phyloP scores from a whole-genome alignment of 2,113 vertebrate genomes.

The Cyprinodon variegatus region DNA sequence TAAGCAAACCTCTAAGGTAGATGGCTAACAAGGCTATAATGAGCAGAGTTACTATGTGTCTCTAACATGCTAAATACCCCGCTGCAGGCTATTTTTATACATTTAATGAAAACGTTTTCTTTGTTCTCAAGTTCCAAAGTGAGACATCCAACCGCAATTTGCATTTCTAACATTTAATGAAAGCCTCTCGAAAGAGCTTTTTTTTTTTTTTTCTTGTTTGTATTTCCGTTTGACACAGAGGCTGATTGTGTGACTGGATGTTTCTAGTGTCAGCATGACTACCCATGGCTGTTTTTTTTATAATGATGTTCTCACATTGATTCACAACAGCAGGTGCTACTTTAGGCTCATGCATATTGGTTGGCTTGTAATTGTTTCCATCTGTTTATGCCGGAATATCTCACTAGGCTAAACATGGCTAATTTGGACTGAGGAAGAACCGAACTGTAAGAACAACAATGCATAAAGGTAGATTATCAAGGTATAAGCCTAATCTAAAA shows the following conservation, averaged over 20 bases:
- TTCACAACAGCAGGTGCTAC: slow-evolving; percentile 53
- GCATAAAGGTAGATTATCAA: too few species aligned
- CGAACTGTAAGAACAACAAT: not conserved
- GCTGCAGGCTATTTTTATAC: slow-evolving; percentile 1
- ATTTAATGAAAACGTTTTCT: not conserved
- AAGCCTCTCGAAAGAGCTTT: not conserved
- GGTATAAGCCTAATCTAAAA: too few species aligned
- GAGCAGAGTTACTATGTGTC: not conserved
- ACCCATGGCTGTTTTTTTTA: slow-evolving; percentile 15
- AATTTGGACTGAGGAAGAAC: slow-evolving; percentile 12
- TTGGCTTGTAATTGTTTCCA: slow-evolving; percentile 1
- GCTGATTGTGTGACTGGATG: slow-evolving; percentile 1
- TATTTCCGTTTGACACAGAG: not conserved
- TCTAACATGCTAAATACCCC: not conserved
- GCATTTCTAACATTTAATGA: not conserved
- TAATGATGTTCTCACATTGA: slow-evolving; percentile 37
- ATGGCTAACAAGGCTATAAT: not conserved
- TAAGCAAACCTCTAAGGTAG: not conserved
- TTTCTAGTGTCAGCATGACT: slow-evolving; percentile 36
- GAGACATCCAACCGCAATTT: not conserved
- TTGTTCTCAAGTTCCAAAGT: not conserved
- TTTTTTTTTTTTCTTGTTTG: not conserved
- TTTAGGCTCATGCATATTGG: slow-evolving; percentile 34
- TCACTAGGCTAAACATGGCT: not conserved
- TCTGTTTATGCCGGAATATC: slow-evolving; percentile 24